Evolutionary conservation across 2,888 invertebrate species (phyloP), one percentile per base, ranked within the genome.

Genomic region (Urechis unicinctus): DNA sequence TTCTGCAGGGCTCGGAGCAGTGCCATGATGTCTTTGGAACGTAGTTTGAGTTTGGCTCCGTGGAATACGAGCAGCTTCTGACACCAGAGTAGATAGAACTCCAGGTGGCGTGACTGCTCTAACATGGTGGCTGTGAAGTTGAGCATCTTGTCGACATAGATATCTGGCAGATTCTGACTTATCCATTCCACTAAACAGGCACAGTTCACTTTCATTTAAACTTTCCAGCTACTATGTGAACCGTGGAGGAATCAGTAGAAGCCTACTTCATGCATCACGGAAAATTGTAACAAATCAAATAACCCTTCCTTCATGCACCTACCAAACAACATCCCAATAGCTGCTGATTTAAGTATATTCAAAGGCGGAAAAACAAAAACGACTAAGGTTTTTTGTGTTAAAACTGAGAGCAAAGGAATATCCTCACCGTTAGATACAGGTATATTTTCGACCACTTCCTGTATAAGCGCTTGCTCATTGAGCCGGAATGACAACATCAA

Each of bases 51-150:
- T 28, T 66, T 65, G 28, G 74, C 69, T 2, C 86, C 86, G 70
- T 87, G 86, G 36, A 78, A 75, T 0, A 84, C 85, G 41, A 95
- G 75, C 2, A 92, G 74, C 21, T 81, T 78, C 65, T 85, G 83
- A 42, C 86, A 81, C 94, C 94, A 95, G 29, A 57, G 62, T 41
- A 94, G 80, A 72, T 96, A 89, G 72, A 91, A 94, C 70, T 96
- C 91, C 44, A 97, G 72, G 71, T 96, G 95, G 0, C 84, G 82
- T 1, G 91, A 88, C 31, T 82, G 82, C 65, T 90, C 91, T 25
- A 96, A 74, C 50, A 86, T 83, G 26, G 67, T 64, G 0, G 88
- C 86, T 42, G 93, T 70, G 65, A 87, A 86, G 58, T 82, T 80
- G 17, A 95, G 79, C 26, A 91, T 78, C 31, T 88, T 84, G 69